These are phyloP conservation scores for Channa maculata DNA, from an alignment of 2,113 vertebrate species.

Conservation along the genomic window DNA sequence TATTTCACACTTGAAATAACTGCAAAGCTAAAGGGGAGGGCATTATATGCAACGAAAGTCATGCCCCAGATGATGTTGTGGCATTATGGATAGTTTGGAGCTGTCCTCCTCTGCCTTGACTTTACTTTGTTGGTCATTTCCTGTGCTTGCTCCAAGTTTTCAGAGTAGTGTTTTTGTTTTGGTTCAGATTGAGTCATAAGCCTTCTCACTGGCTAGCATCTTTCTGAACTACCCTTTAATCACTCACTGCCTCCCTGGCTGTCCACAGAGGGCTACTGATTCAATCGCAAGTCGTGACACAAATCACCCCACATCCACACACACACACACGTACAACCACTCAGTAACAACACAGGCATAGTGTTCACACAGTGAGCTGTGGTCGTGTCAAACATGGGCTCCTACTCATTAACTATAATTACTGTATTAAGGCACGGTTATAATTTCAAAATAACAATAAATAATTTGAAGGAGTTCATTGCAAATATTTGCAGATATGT, in stretches of 20 bases:
- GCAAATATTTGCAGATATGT: background rate
- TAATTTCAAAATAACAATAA: background rate
- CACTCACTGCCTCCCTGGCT: constrained; percentile 63
- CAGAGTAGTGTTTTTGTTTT: constrained; percentile 38
- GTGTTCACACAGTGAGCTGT: constrained; percentile 2
- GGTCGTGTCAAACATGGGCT: background rate
- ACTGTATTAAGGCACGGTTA: background rate
- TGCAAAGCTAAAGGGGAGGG: constrained; percentile 11
- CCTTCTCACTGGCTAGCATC: constrained; percentile 56
- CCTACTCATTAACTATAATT: constrained; percentile 18
- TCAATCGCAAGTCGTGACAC: constrained; percentile 33
- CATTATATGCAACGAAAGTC: constrained; percentile 18
- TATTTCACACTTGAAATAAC: constrained; percentile 25
- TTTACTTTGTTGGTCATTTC: constrained; percentile 22
- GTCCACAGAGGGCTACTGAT: constrained; percentile 53
- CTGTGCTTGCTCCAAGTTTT: constrained; percentile 18
- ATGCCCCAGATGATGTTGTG: background rate
- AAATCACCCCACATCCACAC: constrained; percentile 27
- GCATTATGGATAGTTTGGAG: constrained; percentile 1
- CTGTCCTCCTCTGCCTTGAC: constrained; percentile 22
- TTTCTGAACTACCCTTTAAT: constrained; percentile 59
- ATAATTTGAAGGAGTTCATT: background rate
- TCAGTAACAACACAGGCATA: background rate
- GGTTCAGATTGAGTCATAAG: constrained; percentile 57
- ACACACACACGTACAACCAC: constrained; percentile 8